These are phyloP conservation scores for Armadillidium nasatum DNA, from an alignment of 1,140 invertebrate species.

Conservation along the genomic window DNA sequence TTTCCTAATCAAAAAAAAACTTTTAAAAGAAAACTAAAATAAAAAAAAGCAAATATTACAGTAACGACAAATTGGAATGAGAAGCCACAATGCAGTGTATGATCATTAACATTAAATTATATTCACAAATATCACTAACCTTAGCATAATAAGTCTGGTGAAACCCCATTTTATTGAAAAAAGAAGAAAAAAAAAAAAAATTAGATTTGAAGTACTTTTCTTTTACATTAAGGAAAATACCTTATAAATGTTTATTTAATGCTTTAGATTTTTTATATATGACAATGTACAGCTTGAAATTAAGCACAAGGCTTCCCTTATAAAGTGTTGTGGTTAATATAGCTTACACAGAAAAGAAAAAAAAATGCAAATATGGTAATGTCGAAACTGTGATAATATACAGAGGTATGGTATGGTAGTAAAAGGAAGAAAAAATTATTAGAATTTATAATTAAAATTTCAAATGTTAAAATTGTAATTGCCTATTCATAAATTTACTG, in stretches of 20 bases:
- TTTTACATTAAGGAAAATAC: background rate
- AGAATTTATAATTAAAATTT: too few relatives aligned
- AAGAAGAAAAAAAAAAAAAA: background rate
- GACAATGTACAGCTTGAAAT: background rate
- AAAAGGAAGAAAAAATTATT: too few relatives aligned
- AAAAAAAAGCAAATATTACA: background rate
- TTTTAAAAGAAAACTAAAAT: slow-evolving; percentile 22
- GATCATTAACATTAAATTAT: background rate
- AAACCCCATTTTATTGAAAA: background rate
- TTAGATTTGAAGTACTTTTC: background rate
- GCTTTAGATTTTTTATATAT: too few relatives aligned
- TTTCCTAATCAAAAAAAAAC: too few relatives aligned
- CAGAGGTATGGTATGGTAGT: too few relatives aligned
- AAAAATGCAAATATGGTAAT: background rate
- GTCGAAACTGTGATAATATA: background rate
- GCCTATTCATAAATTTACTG: too few relatives aligned
- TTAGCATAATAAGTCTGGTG: slow-evolving; percentile 40
- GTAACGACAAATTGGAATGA: background rate
- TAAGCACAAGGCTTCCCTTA: slow-evolving; percentile 5
- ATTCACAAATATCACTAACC: slow-evolving; percentile 29
- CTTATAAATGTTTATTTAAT: too few relatives aligned
- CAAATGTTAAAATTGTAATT: too few relatives aligned
- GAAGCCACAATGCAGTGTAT: background rate
- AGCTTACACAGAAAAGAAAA: background rate
- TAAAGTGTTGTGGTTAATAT: background rate